Percentiles rank a stretch among this genome's conserved stretches.
Conservation (phyloP, 2,113 vertebrate species). For the Empidonax traillii region DNA sequence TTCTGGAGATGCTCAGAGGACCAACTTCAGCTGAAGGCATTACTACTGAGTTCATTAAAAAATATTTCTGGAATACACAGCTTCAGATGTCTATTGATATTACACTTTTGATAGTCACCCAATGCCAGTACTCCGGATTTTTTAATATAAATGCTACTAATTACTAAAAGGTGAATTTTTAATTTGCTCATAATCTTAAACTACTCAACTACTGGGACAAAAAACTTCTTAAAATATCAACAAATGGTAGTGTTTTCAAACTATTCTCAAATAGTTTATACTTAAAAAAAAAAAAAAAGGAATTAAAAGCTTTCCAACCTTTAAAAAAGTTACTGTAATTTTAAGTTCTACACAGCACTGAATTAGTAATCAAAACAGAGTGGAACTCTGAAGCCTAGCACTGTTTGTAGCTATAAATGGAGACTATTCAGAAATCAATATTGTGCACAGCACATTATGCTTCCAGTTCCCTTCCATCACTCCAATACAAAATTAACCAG, state of each 20-base stretch:
- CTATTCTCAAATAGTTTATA: neutral
- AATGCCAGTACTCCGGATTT: neutral
- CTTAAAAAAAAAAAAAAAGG: accelerated
- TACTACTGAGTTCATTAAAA: neutral
- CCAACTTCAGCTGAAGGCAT: neutral
- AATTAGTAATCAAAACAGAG: neutral
- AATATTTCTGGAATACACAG: neutral
- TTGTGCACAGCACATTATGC: neutral
- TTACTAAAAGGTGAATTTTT: neutral
- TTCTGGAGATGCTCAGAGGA: neutral
- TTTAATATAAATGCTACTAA: neutral
- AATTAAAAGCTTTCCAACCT: neutral
- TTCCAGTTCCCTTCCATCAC: neutral
- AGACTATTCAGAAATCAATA: neutral
- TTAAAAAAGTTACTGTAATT: neutral
- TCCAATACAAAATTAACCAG: neutral
- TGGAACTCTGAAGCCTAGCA: neutral
- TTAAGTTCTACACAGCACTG: neutral
- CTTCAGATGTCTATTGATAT: neutral
- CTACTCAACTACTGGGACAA: neutral
- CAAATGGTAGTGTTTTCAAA: neutral
- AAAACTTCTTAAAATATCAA: neutral
- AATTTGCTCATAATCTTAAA: neutral
- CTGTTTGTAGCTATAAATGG: neutral
- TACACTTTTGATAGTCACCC: accelerated